phyloP scores from a whole-genome alignment of 2,888 invertebrate genomes.

The Cataglyphis albicans region DNA sequence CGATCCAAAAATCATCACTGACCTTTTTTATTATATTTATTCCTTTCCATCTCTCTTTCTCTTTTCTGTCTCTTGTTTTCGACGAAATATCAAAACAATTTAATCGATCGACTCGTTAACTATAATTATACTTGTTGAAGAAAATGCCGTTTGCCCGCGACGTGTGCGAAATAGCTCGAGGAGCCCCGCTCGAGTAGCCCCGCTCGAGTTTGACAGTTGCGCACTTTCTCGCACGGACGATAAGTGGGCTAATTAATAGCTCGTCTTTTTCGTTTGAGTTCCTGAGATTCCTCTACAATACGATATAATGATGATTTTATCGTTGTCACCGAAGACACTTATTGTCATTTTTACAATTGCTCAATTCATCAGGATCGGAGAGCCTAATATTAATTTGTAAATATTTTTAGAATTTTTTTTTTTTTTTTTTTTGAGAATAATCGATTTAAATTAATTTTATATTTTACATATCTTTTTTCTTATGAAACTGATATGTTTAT shows the following conservation, averaged over 20 bases:
- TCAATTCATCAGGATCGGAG: slow-evolving; percentile 27
- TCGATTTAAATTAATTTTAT: not conserved
- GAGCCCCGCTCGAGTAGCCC: not conserved
- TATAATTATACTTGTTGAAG: slow-evolving; percentile 43
- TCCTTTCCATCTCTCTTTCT: slow-evolving; percentile 42
- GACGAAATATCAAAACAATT: slow-evolving; percentile 54
- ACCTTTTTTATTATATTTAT: slow-evolving; percentile 29
- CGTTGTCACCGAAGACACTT: slow-evolving; percentile 29
- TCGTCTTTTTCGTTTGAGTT: slow-evolving; percentile 49
- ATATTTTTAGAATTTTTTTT: not conserved
- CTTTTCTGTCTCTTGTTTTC: slow-evolving; percentile 24
- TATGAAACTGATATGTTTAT: not conserved
- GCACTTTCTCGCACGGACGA: slow-evolving; percentile 54
- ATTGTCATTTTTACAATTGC: slow-evolving; percentile 46
- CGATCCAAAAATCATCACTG: slow-evolving; percentile 49
- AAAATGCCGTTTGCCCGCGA: slow-evolving; percentile 31
- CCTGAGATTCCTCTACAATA: slow-evolving; percentile 52
- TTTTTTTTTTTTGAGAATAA: not conserved
- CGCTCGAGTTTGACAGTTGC: slow-evolving; percentile 37
- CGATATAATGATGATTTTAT: slow-evolving; percentile 51
- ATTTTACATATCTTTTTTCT: not conserved
- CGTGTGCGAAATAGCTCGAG: slow-evolving; percentile 4
- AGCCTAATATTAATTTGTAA: not conserved
- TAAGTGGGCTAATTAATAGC: slow-evolving; percentile 51
- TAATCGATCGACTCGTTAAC: slow-evolving; percentile 48